These are phyloP conservation scores for Atta cephalotes DNA, from an alignment of 1,140 invertebrate genomes.

Conservation along the genomic window DNA sequence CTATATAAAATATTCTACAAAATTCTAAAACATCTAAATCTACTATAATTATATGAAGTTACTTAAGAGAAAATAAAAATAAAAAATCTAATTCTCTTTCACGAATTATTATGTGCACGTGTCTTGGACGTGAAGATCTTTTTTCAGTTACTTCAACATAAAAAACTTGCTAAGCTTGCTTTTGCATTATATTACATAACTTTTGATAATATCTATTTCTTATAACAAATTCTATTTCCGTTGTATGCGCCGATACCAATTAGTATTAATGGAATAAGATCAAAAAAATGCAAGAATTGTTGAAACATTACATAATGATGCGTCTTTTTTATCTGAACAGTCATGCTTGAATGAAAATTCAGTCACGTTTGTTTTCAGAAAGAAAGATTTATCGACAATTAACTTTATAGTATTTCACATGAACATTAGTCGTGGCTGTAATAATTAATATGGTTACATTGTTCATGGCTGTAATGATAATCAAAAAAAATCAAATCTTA, in stretches of 20 bases:
- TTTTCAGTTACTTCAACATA: too few relatives aligned
- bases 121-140: too few relatives aligned
- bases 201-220: neutral
- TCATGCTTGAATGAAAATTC: neutral
- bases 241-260: neutral
- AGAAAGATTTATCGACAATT: neutral
- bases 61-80: too few relatives aligned
- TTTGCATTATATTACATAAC: too few relatives aligned
- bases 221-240: neutral
- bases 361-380: neutral
- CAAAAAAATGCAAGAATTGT: neutral
- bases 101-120: too few relatives aligned
- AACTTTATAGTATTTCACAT: neutral
- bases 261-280: constrained; percentile 13
- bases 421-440: neutral
- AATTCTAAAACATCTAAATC: too few relatives aligned
- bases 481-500: neutral
- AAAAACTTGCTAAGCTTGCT: too few relatives aligned
- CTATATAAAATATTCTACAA: too few relatives aligned
- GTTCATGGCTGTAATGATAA: neutral
- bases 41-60: too few relatives aligned
- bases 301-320: neutral
- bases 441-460: neutral
- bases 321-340: neutral
- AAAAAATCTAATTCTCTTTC: too few relatives aligned